Evolutionary conservation across 1,140 invertebrate genomes (phyloP).

Genomic region (Stenopsyche tienmushanensis): DNA sequence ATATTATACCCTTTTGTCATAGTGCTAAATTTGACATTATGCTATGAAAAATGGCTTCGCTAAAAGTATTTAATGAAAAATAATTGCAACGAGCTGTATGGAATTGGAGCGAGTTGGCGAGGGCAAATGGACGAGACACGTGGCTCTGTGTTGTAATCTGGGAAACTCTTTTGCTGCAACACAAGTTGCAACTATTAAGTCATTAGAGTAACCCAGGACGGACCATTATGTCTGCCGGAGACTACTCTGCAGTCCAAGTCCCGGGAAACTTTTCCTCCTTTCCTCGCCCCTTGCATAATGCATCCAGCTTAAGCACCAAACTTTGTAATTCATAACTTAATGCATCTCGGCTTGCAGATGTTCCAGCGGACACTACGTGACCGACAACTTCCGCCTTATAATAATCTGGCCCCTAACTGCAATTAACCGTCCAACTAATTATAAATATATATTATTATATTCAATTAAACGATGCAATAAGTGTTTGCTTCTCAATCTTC

Average conservation of each 20-base stretch:
- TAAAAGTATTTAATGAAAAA: too few species aligned
- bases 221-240: constrained; percentile 33
- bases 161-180: constrained; percentile 33
- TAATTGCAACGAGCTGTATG: too few species aligned
- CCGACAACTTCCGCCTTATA: constrained; percentile 32
- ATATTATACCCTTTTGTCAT: too few species aligned
- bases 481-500: too few species aligned
- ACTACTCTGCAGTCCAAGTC: constrained; percentile 29
- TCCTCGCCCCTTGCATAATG: constrained; percentile 34
- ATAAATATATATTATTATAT: too few species aligned
- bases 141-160: constrained; percentile 8
- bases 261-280: constrained; percentile 32
- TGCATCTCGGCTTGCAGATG: constrained; percentile 34
- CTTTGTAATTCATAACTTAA: constrained; percentile 42
- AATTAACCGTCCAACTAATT: too few species aligned
- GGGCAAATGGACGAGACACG: constrained; percentile 8
- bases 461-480: too few species aligned
- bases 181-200: constrained; percentile 40
- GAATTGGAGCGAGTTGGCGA: not conserved
- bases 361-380: constrained; percentile 37
- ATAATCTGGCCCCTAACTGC: constrained; percentile 9
- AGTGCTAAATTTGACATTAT: too few species aligned
- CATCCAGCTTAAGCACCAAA: constrained; percentile 38
- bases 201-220: constrained; percentile 36
- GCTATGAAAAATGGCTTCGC: too few species aligned